These are phyloP conservation scores for Sarcophaga bullata DNA, from an alignment of 1,140 invertebrate species.

Conservation along the genomic window DNA sequence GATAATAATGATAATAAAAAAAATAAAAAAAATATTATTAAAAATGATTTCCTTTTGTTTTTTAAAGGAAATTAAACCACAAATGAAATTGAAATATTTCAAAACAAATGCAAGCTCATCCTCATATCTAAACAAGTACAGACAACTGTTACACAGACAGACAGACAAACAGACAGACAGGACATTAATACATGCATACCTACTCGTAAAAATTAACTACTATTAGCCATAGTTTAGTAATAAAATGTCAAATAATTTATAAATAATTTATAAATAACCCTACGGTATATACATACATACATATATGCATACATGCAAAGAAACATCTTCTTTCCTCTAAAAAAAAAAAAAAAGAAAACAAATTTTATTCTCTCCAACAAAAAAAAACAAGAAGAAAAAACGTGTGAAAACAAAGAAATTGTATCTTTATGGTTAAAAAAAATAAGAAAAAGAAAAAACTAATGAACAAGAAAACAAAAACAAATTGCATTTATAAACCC, in stretches of 20 bases:
- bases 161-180: not conserved
- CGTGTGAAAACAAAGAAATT: no score
- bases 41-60: not conserved
- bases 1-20: not conserved
- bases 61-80: not conserved
- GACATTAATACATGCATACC: not conserved
- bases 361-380: not conserved
- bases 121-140: no score
- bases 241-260: not conserved
- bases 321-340: not conserved
- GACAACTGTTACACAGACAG: not conserved
- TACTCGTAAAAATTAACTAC: not conserved
- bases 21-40: not conserved
- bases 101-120: not conserved
- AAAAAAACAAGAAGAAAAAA: not conserved
- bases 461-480: no score
- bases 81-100: not conserved
- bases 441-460: no score
- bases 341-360: not conserved
- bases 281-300: no score
- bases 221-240: conserved; percentile 1
- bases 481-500: no score
- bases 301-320: no score
- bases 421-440: no score
- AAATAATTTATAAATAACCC: no score